Base-by-base conservation (phyloP, 1,140 invertebrate species). In the Drosophila neocordata region DNA sequence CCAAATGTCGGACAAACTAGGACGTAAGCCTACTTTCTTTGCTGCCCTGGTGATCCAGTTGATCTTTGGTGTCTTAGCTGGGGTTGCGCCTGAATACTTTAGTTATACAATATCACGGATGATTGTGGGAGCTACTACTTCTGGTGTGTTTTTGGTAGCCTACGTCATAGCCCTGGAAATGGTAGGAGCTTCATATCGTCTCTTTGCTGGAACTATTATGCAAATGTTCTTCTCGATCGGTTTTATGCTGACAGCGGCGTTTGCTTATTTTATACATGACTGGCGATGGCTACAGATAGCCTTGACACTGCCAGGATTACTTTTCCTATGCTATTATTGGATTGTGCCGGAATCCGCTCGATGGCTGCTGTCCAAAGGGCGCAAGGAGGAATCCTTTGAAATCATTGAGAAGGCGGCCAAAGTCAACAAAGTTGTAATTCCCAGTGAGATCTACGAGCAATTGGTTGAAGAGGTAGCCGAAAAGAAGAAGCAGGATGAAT, bases 111-210 rank as follows among this genome's bases (percentile, higher is more conserved):
- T 95, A 35, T 93, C 95, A 12, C 93, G 96, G 68, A 92, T 95
- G 66, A 92, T 96, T 63, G 93, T 96, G 18, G 96, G 96, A 4
- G 94, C 95, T 18, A 95, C 95, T 5, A 95, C 95, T 3, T 95
- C 95, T 27, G 96, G 96, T 2, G 94, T 96, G 1, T 96, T 96
- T 82, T 92, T 96, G 62, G 95, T 96, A 8, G 95, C 95, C 38
- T 97, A 96, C 81, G 95, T 96, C 5, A 95, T 97, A 58, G 96
- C 95, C 65, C 93, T 97, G 87, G 96, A 97, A 92, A 96, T 96
- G 94, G 96, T 97, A 11, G 96, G 96, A 0, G 94, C 96, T 1
- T 93, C 93, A 24, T 96, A 95, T 89, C 93, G 97, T 58, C 93
- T 95, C 34, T 93, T 96, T 38, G 95, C 95, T 48, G 96, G 96